These are phyloP conservation scores for Nephotettix cincticeps DNA, from an alignment of 1,140 invertebrate species.

Conservation along the genomic window DNA sequence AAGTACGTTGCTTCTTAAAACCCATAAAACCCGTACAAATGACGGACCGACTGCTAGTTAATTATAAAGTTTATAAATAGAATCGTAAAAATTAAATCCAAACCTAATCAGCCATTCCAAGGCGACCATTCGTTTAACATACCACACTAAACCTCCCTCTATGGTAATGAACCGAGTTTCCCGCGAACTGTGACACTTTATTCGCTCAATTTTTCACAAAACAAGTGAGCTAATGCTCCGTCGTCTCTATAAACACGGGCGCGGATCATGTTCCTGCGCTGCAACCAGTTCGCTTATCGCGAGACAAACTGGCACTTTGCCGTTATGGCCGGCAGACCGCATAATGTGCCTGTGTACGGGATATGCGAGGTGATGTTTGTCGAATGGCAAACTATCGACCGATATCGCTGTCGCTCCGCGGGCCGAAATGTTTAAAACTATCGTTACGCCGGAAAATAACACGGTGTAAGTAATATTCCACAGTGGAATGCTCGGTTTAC, in stretches of 20 bases:
- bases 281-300: background rate
- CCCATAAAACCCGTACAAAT: too few relatives aligned
- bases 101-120: too few relatives aligned
- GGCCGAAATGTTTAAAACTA: background rate
- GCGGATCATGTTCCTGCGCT: background rate
- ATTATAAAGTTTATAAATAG: too few relatives aligned
- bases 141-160: too few relatives aligned
- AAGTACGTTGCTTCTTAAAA: too few relatives aligned
- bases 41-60: too few relatives aligned
- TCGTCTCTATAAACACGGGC: background rate
- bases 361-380: background rate
- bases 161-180: too few relatives aligned
- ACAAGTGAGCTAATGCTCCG: background rate
- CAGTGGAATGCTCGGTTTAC: too few relatives aligned
- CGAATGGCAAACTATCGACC: slow-evolving; percentile 6
- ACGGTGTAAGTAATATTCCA: too few relatives aligned
- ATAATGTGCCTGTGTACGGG: background rate
- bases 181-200: background rate
- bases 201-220: background rate
- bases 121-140: too few relatives aligned
- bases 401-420: background rate
- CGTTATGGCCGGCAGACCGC: background rate
- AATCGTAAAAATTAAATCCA: too few relatives aligned
- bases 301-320: background rate
- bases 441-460: too few relatives aligned